Percentiles rank a stretch among this genome's conserved stretches.
Conservation (phyloP, 92 coral and sea anemone genomes). For the Desmophyllum pertusum region DNA sequence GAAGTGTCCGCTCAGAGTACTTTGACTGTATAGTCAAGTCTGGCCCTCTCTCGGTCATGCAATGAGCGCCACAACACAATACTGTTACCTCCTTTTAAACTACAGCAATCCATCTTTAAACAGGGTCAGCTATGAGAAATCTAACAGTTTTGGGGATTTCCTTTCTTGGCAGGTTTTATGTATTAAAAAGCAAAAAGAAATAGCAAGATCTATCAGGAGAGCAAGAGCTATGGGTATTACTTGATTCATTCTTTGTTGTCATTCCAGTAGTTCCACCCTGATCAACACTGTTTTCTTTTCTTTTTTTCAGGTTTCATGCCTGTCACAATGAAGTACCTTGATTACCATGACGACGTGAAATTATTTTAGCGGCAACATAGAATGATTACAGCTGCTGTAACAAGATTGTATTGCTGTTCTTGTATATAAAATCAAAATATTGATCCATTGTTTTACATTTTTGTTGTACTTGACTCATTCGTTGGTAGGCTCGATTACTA, state of each 20-base stretch:
- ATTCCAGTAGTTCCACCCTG: not conserved
- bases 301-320: slow-evolving; percentile 92
- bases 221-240: slow-evolving; percentile 91
- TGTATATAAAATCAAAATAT: slow-evolving; percentile 5
- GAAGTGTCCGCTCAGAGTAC: too few species aligned
- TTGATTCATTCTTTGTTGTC: not conserved
- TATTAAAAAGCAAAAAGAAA: slow-evolving; percentile 80
- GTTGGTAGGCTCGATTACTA: too few species aligned
- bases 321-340: slow-evolving; percentile 92
- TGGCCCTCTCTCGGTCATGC: too few species aligned
- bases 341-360: slow-evolving; percentile 87
- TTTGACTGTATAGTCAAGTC: too few species aligned
- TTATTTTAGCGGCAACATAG: slow-evolving; percentile 59
- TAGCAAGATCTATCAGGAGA: slow-evolving; percentile 80
- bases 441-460: not conserved
- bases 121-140: not conserved
- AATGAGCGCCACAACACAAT: too few species aligned
- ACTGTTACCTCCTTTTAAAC: too few species aligned
- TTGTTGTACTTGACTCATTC: not conserved
- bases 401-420: not conserved
- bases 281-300: not conserved
- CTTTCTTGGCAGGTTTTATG: slow-evolving; percentile 76
- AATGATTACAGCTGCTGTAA: not conserved
- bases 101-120: too few species aligned
- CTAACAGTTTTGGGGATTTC: not conserved